phyloP scores from a whole-genome alignment of 2,888 invertebrate species.

The Schizotus pectinicornis region DNA sequence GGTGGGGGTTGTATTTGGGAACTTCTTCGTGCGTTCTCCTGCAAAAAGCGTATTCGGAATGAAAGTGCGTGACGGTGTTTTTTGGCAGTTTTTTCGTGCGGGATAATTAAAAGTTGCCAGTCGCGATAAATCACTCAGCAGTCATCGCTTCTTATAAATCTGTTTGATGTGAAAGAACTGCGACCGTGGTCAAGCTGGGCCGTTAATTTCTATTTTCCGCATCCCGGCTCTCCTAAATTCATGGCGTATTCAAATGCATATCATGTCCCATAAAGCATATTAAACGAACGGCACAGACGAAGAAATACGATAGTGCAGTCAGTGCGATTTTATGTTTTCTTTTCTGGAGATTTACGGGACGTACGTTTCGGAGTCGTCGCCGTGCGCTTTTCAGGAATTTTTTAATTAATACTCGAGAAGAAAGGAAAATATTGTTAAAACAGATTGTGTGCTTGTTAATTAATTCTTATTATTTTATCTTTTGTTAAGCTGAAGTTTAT shows the following conservation, averaged over 20 bases:
- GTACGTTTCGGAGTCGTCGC: conserved; percentile 1
- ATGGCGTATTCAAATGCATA: conserved; percentile 18
- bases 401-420: conserved; percentile 12
- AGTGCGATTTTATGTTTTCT: conserved; percentile 16
- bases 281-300: conserved; percentile 19
- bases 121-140: no score
- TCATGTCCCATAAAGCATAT: conserved; percentile 25
- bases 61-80: no score
- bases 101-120: no score
- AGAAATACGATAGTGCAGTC: conserved; percentile 21
- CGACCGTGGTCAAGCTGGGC: no score
- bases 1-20: no score
- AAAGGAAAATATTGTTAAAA: conserved; percentile 8
- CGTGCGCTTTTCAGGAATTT: conserved; percentile 4
- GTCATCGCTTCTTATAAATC: no score
- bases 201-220: no score
- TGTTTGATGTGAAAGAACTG: no score
- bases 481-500: conserved; percentile 16
- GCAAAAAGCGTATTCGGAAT: no score
- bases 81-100: no score
- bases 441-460: conserved; percentile 22
- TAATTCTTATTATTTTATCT: conserved; percentile 25
- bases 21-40: no score
- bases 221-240: conserved; percentile 3
- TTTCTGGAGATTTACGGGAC: conserved; percentile 12